Evolutionary conservation across 1,140 invertebrate species (phyloP).

Genomic region (Phenacoccus solenopsis): DNA sequence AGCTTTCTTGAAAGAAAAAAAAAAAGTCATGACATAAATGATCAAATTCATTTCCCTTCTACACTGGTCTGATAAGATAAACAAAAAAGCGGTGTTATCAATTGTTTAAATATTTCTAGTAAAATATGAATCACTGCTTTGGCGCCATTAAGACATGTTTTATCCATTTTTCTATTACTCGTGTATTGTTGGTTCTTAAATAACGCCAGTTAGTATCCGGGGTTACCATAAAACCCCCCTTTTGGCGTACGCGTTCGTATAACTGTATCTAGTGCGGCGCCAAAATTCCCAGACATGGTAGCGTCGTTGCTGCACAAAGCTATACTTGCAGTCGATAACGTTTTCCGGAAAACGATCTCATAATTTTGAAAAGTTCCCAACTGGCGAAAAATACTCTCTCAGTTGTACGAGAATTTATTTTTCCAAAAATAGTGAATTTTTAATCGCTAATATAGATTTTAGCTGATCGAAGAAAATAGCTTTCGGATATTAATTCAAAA

Average conservation of each 20-base stretch:
- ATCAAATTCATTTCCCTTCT: no score
- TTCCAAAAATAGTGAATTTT: no score
- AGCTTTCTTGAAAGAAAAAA: no score
- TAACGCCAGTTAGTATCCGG: not conserved
- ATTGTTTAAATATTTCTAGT: not conserved
- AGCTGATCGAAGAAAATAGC: no score
- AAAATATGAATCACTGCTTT: slow-evolving; percentile 10
- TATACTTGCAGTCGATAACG: slow-evolving; percentile 9
- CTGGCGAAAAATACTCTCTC: no score
- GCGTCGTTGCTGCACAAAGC: slow-evolving; percentile 8
- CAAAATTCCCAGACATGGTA: slow-evolving; percentile 8
- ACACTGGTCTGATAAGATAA: no score
- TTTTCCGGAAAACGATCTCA: not conserved
- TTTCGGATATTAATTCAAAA: no score
- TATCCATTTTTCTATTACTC: slow-evolving; percentile 7
- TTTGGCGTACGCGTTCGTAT: not conserved
- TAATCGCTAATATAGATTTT: no score
- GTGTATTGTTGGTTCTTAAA: not conserved
- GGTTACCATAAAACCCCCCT: not conserved
- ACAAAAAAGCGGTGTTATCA: no score
- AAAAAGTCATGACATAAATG: no score
- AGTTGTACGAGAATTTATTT: no score
- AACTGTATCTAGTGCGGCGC: slow-evolving; percentile 11
- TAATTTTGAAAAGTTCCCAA: not conserved
- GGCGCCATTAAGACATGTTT: slow-evolving; percentile 4